phyloP scores from a whole-genome alignment of 2,888 invertebrate genomes.

The Ormyrus nitidulus region DNA sequence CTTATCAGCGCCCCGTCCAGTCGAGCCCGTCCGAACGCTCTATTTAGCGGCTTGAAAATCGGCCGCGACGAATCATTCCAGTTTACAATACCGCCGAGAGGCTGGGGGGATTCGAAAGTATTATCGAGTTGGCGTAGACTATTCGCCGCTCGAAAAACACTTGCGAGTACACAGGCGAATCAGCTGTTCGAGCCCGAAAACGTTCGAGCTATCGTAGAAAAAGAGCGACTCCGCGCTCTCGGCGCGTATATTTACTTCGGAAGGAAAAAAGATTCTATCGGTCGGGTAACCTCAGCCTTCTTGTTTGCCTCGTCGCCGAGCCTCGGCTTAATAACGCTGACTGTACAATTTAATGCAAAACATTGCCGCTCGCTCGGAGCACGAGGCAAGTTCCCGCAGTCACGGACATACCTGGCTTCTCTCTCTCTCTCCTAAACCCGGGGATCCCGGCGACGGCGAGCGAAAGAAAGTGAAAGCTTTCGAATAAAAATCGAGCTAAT shows the following conservation, averaged over 20 bases:
- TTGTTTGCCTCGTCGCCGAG: not conserved
- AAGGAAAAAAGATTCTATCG: too few species aligned
- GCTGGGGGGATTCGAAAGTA: too few species aligned
- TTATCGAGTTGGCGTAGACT: too few species aligned
- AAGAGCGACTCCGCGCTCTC: too few species aligned
- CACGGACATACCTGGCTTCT: not conserved
- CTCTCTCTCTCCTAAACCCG: not conserved
- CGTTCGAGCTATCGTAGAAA: not conserved
- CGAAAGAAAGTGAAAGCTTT: not conserved
- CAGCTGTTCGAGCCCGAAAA: not conserved
- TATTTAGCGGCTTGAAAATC: not conserved
- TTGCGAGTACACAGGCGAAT: not conserved
- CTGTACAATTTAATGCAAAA: constrained; percentile 8
- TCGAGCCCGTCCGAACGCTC: not conserved
- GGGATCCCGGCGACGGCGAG: not conserved
- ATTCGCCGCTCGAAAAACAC: not conserved
- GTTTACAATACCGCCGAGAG: too few species aligned
- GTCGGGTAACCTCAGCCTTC: not conserved
- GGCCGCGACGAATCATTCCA: too few species aligned
- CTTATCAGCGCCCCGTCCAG: constrained; percentile 15
- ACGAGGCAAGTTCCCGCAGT: not conserved
- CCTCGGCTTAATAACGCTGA: constrained; percentile 12
- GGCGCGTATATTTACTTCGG: too few species aligned
- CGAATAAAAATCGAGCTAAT: not conserved
- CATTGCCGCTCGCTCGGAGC: not conserved